Percentiles rank a stretch among this genome's conserved stretches.
Evolutionary conservation across 2,797 vertebrate species (phyloP).

Genomic region (Chelidonichthys spinosus): DNA sequence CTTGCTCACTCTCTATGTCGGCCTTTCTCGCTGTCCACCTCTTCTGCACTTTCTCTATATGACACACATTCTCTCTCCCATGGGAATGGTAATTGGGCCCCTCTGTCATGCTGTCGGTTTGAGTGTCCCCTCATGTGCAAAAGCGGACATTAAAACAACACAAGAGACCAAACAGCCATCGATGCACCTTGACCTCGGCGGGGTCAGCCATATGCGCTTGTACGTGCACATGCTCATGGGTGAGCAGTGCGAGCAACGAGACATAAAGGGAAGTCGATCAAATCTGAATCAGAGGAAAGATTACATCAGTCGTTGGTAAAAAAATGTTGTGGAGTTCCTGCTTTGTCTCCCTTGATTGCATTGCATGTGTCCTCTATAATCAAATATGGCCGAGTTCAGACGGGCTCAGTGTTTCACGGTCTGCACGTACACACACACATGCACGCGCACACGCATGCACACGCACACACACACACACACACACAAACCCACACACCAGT

Average conservation of each 20-base stretch:
- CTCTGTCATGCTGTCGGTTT: constrained; percentile 84
- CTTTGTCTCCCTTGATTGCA: constrained; percentile 64
- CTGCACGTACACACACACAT: constrained; percentile 12
- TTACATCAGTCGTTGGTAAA: constrained; percentile 49
- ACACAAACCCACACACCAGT: constrained; percentile 49
- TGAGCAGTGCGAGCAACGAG: constrained; percentile 7
- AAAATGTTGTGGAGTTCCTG: constrained; percentile 63
- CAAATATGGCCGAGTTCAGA: constrained; percentile 68
- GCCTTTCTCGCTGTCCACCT: constrained; percentile 37
- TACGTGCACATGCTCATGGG: not conserved
- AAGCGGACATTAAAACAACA: constrained; percentile 84
- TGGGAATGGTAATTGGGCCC: constrained; percentile 79
- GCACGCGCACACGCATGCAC: constrained; percentile 29
- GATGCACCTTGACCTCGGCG: constrained; percentile 74
- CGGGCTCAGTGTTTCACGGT: constrained; percentile 46
- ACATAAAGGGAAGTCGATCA: constrained; percentile 32
- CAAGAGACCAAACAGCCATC: constrained; percentile 72
- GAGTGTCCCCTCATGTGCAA: constrained; percentile 81
- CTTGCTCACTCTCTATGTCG: constrained; percentile 31
- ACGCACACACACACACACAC: constrained; percentile 14
- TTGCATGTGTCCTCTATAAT: constrained; percentile 67
- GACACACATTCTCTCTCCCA: constrained; percentile 41
- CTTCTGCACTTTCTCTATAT: constrained; percentile 1
- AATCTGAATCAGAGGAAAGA: constrained; percentile 47
- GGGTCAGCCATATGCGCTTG: constrained; percentile 47